Percentiles rank a stretch among this genome's conserved stretches.
phyloP scores from a whole-genome alignment of 2,113 vertebrate genomes.

The Daubentonia madagascariensis region DNA sequence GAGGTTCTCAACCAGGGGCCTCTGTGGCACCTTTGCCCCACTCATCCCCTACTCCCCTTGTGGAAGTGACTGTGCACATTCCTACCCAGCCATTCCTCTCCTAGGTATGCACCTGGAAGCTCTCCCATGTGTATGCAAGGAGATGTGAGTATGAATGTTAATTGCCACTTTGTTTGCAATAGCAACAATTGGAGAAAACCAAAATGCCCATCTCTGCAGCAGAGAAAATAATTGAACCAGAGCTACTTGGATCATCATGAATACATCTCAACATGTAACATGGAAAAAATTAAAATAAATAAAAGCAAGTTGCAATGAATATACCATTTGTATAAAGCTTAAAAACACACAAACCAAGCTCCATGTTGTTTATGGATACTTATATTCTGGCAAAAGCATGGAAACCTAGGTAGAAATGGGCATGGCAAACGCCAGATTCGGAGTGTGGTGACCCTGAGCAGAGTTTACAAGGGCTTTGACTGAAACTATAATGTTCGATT shows the following conservation, averaged over 20 bases:
- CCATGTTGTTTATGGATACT: not conserved
- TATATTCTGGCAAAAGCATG: not conserved
- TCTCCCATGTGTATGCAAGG: not conserved
- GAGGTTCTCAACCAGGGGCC: not conserved
- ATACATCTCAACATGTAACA: not conserved
- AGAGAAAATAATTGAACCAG: not conserved
- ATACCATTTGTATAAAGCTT: not conserved
- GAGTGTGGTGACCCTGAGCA: not conserved
- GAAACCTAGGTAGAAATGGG: not conserved
- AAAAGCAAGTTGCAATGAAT: not conserved
- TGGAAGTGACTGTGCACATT: accelerated
- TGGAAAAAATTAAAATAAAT: not conserved
- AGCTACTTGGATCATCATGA: not conserved
- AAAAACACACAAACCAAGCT: not conserved
- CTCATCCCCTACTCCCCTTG: not conserved
- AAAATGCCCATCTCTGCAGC: not conserved
- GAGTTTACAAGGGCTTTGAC: not conserved
- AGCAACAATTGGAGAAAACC: not conserved
- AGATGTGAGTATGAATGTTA: not conserved
- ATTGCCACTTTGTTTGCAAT: not conserved
- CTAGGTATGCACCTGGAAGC: accelerated
- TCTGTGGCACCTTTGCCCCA: not conserved
- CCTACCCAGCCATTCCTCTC: not conserved
- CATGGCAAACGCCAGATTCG: not conserved
- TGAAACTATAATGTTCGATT: not conserved